These are phyloP conservation scores for Eugnorisma glareosa DNA, from an alignment of 2,888 invertebrate species.

Conservation along the genomic window DNA sequence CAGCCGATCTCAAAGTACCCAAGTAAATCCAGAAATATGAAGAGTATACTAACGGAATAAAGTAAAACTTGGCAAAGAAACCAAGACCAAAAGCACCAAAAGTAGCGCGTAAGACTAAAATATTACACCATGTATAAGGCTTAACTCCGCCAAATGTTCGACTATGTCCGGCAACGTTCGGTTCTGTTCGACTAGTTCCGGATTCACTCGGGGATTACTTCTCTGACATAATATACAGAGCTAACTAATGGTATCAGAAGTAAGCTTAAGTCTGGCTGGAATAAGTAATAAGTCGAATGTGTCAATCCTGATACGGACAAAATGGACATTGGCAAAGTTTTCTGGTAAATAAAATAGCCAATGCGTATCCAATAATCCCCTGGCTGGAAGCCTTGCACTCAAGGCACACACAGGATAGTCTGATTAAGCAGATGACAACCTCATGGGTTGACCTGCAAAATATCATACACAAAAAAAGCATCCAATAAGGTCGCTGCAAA, in stretches of 20 bases:
- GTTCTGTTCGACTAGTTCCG: conserved; percentile 26
- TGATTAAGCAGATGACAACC: too few species aligned
- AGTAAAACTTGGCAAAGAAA: conserved; percentile 25
- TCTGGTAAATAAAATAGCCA: background rate
- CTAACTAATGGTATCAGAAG: conserved; percentile 11
- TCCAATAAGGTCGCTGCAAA: too few species aligned
- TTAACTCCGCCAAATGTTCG: conserved; percentile 23
- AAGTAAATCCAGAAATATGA: background rate
- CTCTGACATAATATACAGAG: conserved; percentile 14
- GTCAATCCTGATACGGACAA: background rate
- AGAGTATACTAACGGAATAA: background rate
- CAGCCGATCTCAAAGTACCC: background rate
- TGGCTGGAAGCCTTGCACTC: too few species aligned
- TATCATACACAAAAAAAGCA: too few species aligned
- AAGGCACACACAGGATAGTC: too few species aligned
- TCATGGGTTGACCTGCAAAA: too few species aligned
- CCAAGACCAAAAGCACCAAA: conserved; percentile 25
- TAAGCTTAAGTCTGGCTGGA: background rate
- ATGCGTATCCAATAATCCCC: background rate
- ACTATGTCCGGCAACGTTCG: conserved; percentile 30
- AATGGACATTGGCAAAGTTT: background rate
- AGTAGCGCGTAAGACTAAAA: conserved; percentile 29
- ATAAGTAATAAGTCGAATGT: background rate
- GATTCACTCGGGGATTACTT: conserved; percentile 37
- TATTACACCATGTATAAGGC: conserved; percentile 33